Evolutionary conservation across 2,797 vertebrate genomes (phyloP).

Genomic region (Sphenopsis melanotis): DNA sequence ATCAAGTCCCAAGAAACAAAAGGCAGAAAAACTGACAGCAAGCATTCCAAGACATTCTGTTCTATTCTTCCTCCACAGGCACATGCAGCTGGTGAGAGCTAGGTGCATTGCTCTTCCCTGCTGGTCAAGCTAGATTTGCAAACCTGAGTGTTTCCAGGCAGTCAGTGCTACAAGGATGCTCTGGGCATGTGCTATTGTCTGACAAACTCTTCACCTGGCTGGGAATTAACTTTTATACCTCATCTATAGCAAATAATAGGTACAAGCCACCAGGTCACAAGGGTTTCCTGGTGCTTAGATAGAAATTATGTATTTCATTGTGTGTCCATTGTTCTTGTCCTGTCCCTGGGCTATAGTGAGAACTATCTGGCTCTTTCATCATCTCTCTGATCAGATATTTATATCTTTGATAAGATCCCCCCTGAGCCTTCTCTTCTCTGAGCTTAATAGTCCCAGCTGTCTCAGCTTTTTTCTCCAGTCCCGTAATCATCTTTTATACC

Average conservation of each 20-base stretch:
- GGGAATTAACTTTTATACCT: not conserved
- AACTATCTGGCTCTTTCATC: not conserved
- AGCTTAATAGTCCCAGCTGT: not conserved
- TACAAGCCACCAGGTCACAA: not conserved
- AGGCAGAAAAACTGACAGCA: not conserved
- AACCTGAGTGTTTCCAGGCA: not conserved
- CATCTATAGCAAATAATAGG: not conserved
- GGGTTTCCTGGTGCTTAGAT: not conserved
- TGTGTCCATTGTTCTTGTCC: not conserved
- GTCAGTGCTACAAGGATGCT: not conserved
- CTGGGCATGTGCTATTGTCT: not conserved
- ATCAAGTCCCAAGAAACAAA: not conserved
- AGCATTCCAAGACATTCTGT: not conserved
- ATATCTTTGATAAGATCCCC: not conserved
- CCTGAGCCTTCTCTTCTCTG: not conserved
- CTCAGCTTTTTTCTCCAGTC: not conserved
- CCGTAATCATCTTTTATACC: not conserved
- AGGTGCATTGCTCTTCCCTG: not conserved
- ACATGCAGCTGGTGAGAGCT: not conserved
- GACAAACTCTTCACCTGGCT: not conserved
- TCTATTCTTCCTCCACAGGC: not conserved
- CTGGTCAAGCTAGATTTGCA: not conserved
- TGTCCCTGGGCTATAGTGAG: not conserved
- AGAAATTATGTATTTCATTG: not conserved
- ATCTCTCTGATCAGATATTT: not conserved